These are phyloP conservation scores for Gymnarchus niloticus DNA, from an alignment of 2,113 vertebrate species.

Conservation along the genomic window DNA sequence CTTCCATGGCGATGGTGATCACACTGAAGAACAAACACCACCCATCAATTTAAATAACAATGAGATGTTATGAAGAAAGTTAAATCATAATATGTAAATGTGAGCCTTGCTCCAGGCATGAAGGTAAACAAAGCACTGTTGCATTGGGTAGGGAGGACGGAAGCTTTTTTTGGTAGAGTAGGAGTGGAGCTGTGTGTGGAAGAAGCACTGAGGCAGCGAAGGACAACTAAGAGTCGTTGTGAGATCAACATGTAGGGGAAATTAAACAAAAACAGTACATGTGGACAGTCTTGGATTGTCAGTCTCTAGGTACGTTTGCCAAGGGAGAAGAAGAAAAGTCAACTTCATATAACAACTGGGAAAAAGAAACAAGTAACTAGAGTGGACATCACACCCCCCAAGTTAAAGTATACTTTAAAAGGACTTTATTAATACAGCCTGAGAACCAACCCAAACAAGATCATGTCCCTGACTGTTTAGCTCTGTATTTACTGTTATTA, in stretches of 20 bases:
- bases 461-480: no score
- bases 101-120: not conserved
- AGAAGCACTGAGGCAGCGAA: not conserved
- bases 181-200: not conserved
- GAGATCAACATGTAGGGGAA: no score
- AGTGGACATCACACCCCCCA: no score
- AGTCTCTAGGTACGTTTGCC: no score
- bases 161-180: not conserved
- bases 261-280: no score
- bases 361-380: not conserved
- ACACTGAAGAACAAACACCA: not conserved
- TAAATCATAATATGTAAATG: conserved; percentile 9
- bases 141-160: not conserved
- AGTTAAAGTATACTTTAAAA: not conserved
- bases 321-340: not conserved
- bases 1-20: not conserved
- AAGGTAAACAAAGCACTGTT: not conserved
- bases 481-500: no score
- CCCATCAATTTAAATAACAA: not conserved
- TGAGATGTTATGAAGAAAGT: conserved; percentile 1
- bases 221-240: not conserved
- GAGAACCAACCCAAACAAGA: not conserved
- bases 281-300: no score
- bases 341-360: not conserved
- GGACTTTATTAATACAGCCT: not conserved